Base-by-base conservation (phyloP, 2,113 vertebrate species). In the Coptodon bakossiorum region DNA sequence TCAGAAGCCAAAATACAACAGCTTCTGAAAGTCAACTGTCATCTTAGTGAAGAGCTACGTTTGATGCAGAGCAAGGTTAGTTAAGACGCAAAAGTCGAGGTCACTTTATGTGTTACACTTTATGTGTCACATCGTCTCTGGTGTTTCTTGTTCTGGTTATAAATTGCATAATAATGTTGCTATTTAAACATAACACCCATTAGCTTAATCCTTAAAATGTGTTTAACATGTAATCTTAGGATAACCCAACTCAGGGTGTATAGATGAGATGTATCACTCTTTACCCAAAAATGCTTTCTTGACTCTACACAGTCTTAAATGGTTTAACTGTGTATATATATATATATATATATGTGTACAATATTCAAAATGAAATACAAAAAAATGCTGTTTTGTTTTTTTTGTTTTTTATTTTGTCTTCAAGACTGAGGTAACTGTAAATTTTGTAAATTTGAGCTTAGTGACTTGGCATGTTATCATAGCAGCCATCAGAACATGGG, bases 1-100 rank as follows among this genome's bases (percentile, higher is more conserved):
- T 99, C 99, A 7, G 99, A 99, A 94, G 97, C 97, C 83, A 99
- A 99, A 97, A 99, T 99, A 92, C 98, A 99, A 83, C 99, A 99
- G 96, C 95, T 99, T 83, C 98, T 99, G 89, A 99, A 99, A 94
- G 98, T 99, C 96, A 99, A 99, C 96, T 97, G 98, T 96, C 98
- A 98, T 96, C 95, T 99, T 86, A 98, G 97, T 78, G 98, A 99
- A 83, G 98, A 99, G 95, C 97, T 99, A 94, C 97, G 98, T 85
- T 88, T 97, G 94, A 99, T 99, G 99, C 99, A 99, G 95, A 97
- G 97, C 97, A 99, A 99, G 98, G 99, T 99, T 13, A 24, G 88
- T 73, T 11, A 40, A 85, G 43, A 50, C 9, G 6, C 16, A 6
- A 13, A 54, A 59, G 24, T 61, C 4, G 6, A 50, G 22, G 29